Conservation (phyloP, 2,113 vertebrate genomes). For the Dissostichus mawsoni region DNA sequence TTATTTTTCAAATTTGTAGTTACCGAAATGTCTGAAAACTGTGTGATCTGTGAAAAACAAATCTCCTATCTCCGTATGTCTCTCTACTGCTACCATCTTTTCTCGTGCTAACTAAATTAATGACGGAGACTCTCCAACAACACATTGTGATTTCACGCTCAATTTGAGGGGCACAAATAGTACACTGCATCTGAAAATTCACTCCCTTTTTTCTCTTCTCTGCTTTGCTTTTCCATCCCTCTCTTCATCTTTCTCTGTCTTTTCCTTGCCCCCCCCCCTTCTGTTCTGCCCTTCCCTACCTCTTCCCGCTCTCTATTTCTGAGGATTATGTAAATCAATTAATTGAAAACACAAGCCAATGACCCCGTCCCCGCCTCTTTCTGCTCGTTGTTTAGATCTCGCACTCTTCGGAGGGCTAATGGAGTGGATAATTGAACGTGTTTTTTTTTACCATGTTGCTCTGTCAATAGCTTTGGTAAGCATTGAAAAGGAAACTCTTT, state of each 20-base stretch:
- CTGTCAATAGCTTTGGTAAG: conserved; percentile 47
- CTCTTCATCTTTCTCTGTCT: not conserved
- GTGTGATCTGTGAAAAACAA: conserved; percentile 27
- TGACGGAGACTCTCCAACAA: conserved; percentile 64
- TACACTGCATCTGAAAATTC: conserved; percentile 51
- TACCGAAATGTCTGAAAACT: conserved; percentile 33
- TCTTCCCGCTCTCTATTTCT: conserved; percentile 21
- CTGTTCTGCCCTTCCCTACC: not conserved
- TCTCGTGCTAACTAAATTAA: conserved; percentile 75
- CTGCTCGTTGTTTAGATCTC: conserved; percentile 43
- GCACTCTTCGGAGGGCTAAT: conserved; percentile 54
- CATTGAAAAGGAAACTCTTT: conserved; percentile 19
- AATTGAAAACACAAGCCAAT: conserved; percentile 62
- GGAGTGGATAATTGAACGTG: conserved; percentile 69
- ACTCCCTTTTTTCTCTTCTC: conserved; percentile 20
- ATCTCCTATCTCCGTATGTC: not conserved
- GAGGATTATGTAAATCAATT: conserved; percentile 76
- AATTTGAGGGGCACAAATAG: conserved; percentile 80
- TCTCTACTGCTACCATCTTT: conserved; percentile 21
- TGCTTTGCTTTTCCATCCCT: conserved; percentile 12
- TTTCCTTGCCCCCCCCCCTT: not conserved
- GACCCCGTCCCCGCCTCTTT: conserved; percentile 11
- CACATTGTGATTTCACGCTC: conserved; percentile 83
- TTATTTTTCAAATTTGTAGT: conserved; percentile 47
- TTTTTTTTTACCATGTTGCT: conserved; percentile 52